A percentile compares a stretch with the other conserved stretches of the same genome.
Conservation (phyloP, 2,888 invertebrate genomes). For the Deilephila elpenor region DNA sequence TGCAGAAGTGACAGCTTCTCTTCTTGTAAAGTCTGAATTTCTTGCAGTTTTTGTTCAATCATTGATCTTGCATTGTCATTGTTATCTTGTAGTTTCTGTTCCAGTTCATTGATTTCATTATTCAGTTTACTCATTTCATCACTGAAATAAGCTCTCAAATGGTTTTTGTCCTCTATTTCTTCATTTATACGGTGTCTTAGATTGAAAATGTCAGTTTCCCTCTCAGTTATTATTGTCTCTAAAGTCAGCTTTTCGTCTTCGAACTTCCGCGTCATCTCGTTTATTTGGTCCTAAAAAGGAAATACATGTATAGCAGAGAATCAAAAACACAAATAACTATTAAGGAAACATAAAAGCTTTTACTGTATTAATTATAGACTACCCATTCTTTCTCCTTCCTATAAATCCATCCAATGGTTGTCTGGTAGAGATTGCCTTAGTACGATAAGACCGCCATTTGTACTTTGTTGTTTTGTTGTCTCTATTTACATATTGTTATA, state of each 20-base stretch:
- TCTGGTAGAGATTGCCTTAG: too few relatives aligned
- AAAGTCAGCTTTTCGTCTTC: constrained; percentile 57
- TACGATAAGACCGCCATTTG: too few relatives aligned
- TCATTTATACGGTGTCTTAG: constrained; percentile 71
- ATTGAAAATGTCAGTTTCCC: constrained; percentile 62
- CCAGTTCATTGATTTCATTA: constrained; percentile 70
- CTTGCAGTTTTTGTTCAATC: constrained; percentile 64
- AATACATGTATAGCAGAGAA: background rate
- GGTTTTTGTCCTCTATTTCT: constrained; percentile 67
- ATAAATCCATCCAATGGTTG: too few relatives aligned
- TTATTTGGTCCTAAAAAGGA: constrained; percentile 57
- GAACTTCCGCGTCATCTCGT: constrained; percentile 53
- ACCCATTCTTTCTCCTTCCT: too few relatives aligned
- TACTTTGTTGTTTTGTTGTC: too few relatives aligned
- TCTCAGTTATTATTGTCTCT: constrained; percentile 57
- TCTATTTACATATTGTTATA: too few relatives aligned
- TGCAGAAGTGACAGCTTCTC: constrained; percentile 68
- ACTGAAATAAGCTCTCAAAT: constrained; percentile 57
- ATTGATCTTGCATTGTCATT: constrained; percentile 55
- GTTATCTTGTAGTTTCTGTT: constrained; percentile 64
- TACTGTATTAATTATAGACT: too few relatives aligned
- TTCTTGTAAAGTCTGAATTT: constrained; percentile 71
- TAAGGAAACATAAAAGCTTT: too few relatives aligned
- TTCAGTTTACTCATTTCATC: constrained; percentile 67
- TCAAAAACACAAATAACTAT: too few relatives aligned